Conservation (phyloP, 2,888 invertebrate genomes). For the Eilema caniola region DNA sequence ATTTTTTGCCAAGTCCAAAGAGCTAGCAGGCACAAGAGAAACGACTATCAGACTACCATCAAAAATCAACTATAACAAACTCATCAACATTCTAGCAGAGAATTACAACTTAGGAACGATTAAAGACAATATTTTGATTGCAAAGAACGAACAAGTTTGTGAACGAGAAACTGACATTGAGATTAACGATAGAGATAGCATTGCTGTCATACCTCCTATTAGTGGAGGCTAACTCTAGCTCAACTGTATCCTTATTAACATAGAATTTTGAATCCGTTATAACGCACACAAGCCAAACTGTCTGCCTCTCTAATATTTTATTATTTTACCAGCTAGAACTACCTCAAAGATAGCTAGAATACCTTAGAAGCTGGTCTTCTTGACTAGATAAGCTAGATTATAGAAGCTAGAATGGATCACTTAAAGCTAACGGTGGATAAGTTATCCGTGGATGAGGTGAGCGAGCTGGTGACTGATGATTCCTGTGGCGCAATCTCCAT, state of each 20-base stretch:
- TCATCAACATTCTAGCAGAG: constrained; percentile 88
- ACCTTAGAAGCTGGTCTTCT: background rate
- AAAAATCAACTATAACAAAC: constrained; percentile 84
- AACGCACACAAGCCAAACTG: background rate
- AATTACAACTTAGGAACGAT: constrained; percentile 90
- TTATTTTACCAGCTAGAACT: background rate
- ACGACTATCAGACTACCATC: constrained; percentile 82
- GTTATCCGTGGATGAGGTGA: constrained; percentile 90
- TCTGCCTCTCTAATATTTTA: background rate
- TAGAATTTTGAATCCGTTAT: background rate
- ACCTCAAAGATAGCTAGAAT: background rate
- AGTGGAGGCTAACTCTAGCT: constrained; percentile 92
- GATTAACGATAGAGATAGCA: constrained; percentile 91
- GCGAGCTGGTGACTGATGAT: constrained; percentile 88
- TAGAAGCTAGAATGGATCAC: constrained; percentile 87
- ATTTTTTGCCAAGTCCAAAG: constrained; percentile 97
- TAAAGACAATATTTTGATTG: constrained; percentile 90
- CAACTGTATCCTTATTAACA: background rate
- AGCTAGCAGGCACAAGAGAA: constrained; percentile 90
- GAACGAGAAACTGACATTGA: constrained; percentile 82
- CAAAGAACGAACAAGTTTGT: constrained; percentile 94
- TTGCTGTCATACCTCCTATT: constrained; percentile 97
- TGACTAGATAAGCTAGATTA: constrained; percentile 5
- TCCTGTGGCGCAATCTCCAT: constrained; percentile 95
- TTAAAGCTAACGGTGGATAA: constrained; percentile 89